phyloP scores from a whole-genome alignment of 2,797 vertebrate genomes.

The Eremophila alpestris region DNA sequence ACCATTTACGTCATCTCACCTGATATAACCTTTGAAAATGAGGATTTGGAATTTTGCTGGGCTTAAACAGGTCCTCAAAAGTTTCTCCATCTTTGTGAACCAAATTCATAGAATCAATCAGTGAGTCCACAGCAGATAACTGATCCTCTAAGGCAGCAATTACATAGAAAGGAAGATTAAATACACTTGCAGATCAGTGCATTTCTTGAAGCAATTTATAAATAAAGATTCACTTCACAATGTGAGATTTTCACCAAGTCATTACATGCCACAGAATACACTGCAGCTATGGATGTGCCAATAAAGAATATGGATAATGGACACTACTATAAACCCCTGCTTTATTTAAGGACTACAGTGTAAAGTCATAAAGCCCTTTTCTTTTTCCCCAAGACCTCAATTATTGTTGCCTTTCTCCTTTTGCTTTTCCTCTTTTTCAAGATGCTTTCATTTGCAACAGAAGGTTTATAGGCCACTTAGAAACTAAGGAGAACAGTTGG shows the following conservation, averaged over 20 bases:
- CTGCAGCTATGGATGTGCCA: not conserved
- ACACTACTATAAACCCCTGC: not conserved
- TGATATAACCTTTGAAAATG: slow-evolving; percentile 94
- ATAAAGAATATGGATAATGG: not conserved
- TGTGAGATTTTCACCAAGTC: not conserved
- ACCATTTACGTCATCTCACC: slow-evolving; percentile 73
- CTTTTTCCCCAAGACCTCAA: not conserved
- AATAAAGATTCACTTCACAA: not conserved
- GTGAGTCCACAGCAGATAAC: slow-evolving; percentile 85
- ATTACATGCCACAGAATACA: not conserved
- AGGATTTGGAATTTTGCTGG: slow-evolving; percentile 90
- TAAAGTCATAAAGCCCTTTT: not conserved
- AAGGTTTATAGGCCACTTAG: slow-evolving; percentile 37
- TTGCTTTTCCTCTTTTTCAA: slow-evolving; percentile 5
- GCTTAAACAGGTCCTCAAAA: slow-evolving; percentile 85
- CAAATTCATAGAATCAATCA: slow-evolving; percentile 96
- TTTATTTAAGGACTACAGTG: slow-evolving; percentile 24
- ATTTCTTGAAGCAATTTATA: slow-evolving; percentile 6
- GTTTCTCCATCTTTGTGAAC: slow-evolving; percentile 77
- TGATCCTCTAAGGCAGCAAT: slow-evolving; percentile 80
- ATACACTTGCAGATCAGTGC: not conserved
- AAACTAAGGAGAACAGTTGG: slow-evolving; percentile 21
- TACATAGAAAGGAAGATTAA: slow-evolving; percentile 25
- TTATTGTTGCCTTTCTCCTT: not conserved
- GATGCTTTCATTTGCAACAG: slow-evolving; percentile 28